Conservation (phyloP, 2,888 invertebrate species). For the Adelognathus sp. region DNA sequence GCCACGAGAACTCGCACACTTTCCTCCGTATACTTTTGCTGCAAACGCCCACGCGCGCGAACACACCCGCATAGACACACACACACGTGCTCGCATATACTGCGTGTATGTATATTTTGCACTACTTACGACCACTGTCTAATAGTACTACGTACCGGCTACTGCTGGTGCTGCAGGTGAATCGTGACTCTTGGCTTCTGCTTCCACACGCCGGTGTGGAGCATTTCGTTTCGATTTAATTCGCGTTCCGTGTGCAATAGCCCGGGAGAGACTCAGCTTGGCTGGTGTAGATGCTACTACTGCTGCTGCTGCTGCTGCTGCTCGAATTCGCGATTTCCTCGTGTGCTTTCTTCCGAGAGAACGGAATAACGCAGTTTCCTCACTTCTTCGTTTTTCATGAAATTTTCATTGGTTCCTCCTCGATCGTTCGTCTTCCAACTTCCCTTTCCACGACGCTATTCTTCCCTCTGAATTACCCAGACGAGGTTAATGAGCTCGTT, state of each 20-base stretch:
- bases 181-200: conserved; percentile 41
- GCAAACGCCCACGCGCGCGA: neutral
- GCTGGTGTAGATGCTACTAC: conserved; percentile 14
- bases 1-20: too few species aligned
- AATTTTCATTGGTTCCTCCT: conserved; percentile 42
- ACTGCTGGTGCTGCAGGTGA: conserved; percentile 18
- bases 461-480: conserved; percentile 59
- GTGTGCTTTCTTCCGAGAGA: conserved; percentile 39
- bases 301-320: conserved; percentile 15
- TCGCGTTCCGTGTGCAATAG: conserved; percentile 61
- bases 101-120: conserved; percentile 6
- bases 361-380: conserved; percentile 23
- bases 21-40: conserved; percentile 7
- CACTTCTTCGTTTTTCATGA: conserved; percentile 37
- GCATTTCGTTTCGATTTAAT: conserved; percentile 62
- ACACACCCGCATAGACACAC: neutral
- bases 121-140: conserved; percentile 13
- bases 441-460: neutral
- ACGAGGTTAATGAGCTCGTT: conserved; percentile 65
- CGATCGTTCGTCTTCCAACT: neutral
- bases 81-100: neutral
- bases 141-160: conserved; percentile 2
- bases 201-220: conserved; percentile 28
- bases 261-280: conserved; percentile 50
- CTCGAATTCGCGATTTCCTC: conserved; percentile 51